Evolutionary conservation across 1,140 invertebrate genomes (phyloP), one percentile per base, ranked within the genome.

Genomic region (Anoplophora glabripennis): DNA sequence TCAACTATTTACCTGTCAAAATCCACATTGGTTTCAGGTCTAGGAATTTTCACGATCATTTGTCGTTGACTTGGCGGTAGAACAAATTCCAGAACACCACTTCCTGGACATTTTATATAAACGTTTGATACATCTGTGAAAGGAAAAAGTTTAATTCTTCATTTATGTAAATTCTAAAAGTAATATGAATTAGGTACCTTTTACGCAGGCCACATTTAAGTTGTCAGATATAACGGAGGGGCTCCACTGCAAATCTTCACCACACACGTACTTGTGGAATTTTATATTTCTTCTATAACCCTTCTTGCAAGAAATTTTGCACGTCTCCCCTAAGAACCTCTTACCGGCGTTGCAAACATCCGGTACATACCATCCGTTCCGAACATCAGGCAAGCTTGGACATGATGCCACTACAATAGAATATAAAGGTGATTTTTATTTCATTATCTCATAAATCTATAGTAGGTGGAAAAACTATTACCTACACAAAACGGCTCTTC

Each of bases 21-120:
- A 70, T 87, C 81, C 67, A 87, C 78, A 74, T 87, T 88, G 11
- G 86, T 84, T 67, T 83, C 80, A 0, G 87, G 87, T 55, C 81
- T 79, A 4, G 84, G 79, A 33, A 88, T 81, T 12, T 79, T 78
- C 35, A 88, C 80, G 56, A 81, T 73, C 35, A 81, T 76, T 11
- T 76, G 80, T 21, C 70, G 72, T 54, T 83, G 79, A 9, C 80
- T 78, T 10, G 73, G 63, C 12, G 81, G 80, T 34, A 88, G 73
- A 36, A 80, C 76, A 17, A 84, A 80, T 40, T 78, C 80, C 47
- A 87, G 76, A 66, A 83, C 79, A 14, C 76, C 76, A 15, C 59
- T 57, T 34, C 63, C 70, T 0, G 86, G 86, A 69, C 86, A 89
- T 57, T 79, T 83, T 54, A 89, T 86, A 66, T 80, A 86, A 35